Base-by-base conservation (phyloP, 2,113 vertebrate species). In the Amphiprion ocellaris region DNA sequence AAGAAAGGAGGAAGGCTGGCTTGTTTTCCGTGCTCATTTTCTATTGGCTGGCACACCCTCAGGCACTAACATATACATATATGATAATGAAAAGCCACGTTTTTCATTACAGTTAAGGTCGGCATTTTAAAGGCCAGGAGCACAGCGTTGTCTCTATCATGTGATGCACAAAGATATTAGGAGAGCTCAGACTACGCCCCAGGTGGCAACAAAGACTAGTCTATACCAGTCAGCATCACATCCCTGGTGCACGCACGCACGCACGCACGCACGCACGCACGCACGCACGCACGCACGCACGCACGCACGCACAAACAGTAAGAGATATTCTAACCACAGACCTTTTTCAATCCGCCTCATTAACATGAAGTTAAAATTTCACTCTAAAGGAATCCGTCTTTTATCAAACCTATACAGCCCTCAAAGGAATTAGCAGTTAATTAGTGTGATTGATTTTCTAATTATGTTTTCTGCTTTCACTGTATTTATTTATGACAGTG, bases 341-440 rank as follows among this genome's bases (percentile, higher is more conserved):
- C 47, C 2, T 7, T 63, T 39, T 10, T 12, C 59, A 75, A 85
- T 78, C 83, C 85, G 81, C 69, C 87, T 87, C 76, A 84, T 69
- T 87, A 89, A 89, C 70, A 75, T 41, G 79, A 87, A 93, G 3
- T 93, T 92, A 91, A 82, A 92, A 79, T 74, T 83, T 80, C 49
- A 76, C 89, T 81, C 81, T 79, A 84, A 91, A 93, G 86, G 77
- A 92, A 88, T 92, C 77, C 70, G 69, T 89, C 69, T 79, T 92
- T 94, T 93, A 94, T 94, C 91, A 87, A 84, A 68, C 79, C 66
- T 44, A 61, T 67, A 59, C 89, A 92, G 87, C 89, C 90, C 90
- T 92, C 90, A 89, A 79, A 86, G 89, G 82, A 93, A 92, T 92
- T 92, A 90, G 79, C 81, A 15, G 77, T 84, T 91, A 94, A 94